Conservation (phyloP, 2,797 vertebrate species). For the Ficedula albicollis region DNA sequence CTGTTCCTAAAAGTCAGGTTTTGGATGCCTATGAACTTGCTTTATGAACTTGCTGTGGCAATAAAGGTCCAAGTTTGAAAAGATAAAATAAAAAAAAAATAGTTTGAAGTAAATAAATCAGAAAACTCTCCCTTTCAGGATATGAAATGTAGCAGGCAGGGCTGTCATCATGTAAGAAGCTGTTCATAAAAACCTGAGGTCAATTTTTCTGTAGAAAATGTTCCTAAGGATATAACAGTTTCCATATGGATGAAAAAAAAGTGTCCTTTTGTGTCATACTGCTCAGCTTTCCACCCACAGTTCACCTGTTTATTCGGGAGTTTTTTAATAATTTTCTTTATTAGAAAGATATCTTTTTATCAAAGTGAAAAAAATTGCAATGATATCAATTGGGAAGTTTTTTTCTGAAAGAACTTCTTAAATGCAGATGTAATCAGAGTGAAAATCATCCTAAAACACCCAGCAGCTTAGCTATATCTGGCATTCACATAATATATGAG, state of each 20-base stretch:
- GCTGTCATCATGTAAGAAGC: neutral
- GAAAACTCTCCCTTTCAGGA: neutral
- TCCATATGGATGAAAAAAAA: neutral
- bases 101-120: neutral
- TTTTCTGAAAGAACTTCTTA: neutral
- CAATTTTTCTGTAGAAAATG: neutral
- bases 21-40: neutral
- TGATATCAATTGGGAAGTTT: neutral
- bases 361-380: neutral
- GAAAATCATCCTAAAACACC: neutral
- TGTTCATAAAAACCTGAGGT: neutral
- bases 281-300: neutral
- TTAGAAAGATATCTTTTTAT: neutral
- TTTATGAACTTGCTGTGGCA: neutral
- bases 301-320: neutral
- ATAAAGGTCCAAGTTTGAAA: neutral
- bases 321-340: neutral
- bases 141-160: neutral
- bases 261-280: neutral
- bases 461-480: neutral
- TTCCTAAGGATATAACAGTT: neutral
- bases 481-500: neutral
- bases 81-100: neutral
- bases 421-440: neutral
- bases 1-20: neutral